Evolutionary conservation across 2,888 invertebrate species (phyloP), one percentile per base, ranked within the genome.

Genomic region (Temnothorax unifasciatus): DNA sequence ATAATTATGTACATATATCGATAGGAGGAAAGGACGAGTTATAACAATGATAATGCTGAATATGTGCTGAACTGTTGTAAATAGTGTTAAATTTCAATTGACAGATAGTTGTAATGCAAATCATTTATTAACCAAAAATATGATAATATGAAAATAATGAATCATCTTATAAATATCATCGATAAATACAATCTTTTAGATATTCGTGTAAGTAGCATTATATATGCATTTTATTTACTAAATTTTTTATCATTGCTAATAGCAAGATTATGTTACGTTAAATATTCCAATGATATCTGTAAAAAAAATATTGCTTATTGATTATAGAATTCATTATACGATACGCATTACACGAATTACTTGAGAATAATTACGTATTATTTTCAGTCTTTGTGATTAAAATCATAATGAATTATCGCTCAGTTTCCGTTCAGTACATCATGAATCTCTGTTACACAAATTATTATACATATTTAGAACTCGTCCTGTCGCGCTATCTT

Each of bases 61-160:
- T 66, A 64, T 52, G 11, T 8, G 15, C 34, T 44, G 21, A 4
- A 76, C 52, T 41, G 21, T 77, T 77, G 21, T 29, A 57, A 57
- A 54, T 77, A 77, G n/a, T 29, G 3, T 21, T 21, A 57, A 29
- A 68, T 77, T 68, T 68, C 34, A 41, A 41, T 77, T 66, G n/a
- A 50, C 38, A 25, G 29, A 34, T 68, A 68, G 54, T n/a, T 29
- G n/a, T 21, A 44, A 68, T n/a, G 68, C 13, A 25, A 44, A 29
- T 77, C n/a, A 44, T 38, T 68, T 57, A 57, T 5, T 68, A 34
- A 68, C 15, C 44, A 68, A 66, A 76, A 76, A 8, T 41, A 54
- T 21, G 29, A 29, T 52, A 18, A 64, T 44, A 15, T n/a, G 8
- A 29, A 15, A 44, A 44, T 52, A 11, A 34, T 21, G 2, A n/a